These are phyloP conservation scores for Falco naumanni DNA, from an alignment of 2,797 vertebrate genomes.

Conservation along the genomic window DNA sequence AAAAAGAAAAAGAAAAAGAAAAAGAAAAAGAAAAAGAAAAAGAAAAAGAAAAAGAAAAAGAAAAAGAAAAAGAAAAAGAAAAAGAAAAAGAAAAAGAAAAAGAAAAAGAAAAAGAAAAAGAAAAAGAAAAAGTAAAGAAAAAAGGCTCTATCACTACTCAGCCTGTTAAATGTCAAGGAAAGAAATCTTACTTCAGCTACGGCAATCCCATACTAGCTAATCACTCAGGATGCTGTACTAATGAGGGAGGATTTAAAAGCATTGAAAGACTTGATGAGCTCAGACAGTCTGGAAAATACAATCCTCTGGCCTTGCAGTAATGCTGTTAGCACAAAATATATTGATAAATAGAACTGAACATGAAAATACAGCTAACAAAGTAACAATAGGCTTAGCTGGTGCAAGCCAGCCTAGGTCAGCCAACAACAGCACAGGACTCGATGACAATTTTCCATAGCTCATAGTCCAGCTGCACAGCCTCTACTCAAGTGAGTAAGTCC, in stretches of 20 bases:
- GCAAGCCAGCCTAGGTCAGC: not conserved
- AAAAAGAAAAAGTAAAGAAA: no score
- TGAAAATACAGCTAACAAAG: not conserved
- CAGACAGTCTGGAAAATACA: constrained; percentile 9
- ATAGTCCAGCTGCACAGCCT: not conserved
- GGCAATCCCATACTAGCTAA: not conserved
- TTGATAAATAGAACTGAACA: not conserved
- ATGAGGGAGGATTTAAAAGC: constrained; percentile 41
- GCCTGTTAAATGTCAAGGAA: not conserved
- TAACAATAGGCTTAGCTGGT: not conserved
- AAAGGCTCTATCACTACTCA: not conserved
- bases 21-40: no score
- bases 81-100: fast-evolving
- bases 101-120: fast-evolving
- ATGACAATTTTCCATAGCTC: not conserved
- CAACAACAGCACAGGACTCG: not conserved
- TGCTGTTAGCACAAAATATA: not conserved
- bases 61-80: fast-evolving
- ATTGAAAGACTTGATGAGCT: not conserved
- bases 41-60: fast-evolving
- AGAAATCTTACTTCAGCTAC: not conserved
- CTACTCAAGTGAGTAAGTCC: not conserved
- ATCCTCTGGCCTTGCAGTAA: not conserved
- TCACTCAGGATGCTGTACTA: not conserved
- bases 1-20: no score